phyloP scores from a whole-genome alignment of 64 coral and sea anemone species.

The Stylophora pistillata region DNA sequence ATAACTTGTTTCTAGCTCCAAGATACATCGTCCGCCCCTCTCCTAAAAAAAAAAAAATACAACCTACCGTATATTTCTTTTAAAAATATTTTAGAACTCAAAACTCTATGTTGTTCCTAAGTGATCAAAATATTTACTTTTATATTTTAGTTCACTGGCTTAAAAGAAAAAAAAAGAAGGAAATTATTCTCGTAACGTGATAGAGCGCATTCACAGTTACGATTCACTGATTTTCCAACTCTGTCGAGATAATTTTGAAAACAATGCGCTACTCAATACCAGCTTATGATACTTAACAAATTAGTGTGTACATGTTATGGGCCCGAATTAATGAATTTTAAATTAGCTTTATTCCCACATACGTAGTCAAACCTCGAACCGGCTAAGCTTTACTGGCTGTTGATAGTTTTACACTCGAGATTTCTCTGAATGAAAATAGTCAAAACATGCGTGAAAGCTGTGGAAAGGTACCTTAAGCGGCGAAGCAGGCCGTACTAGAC shows the following conservation, averaged over 20 bases:
- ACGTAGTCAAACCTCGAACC: neutral
- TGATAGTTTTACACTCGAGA: neutral
- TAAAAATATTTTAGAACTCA: too few relatives aligned
- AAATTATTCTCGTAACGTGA: too few relatives aligned
- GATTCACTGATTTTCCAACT: neutral
- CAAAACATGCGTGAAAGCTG: neutral
- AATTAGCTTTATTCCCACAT: neutral
- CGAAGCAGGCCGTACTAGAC: too few relatives aligned
- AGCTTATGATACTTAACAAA: slow-evolving; percentile 21
- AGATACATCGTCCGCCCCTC: too few relatives aligned
- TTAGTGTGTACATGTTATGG: neutral
- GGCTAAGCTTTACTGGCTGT: neutral
- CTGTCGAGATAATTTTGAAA: neutral
- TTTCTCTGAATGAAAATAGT: neutral
- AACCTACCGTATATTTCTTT: too few relatives aligned
- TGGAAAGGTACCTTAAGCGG: neutral
- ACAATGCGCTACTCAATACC: neutral
- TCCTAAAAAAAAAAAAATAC: too few relatives aligned
- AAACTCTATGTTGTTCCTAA: too few relatives aligned
- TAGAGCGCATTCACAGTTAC: too few relatives aligned
- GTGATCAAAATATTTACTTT: too few relatives aligned
- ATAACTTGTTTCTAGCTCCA: too few relatives aligned
- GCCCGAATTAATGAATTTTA: slow-evolving; percentile 22
- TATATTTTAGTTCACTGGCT: too few relatives aligned
- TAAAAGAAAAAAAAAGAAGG: too few relatives aligned